Percentiles rank a stretch among this genome's conserved stretches.
These are phyloP conservation scores for Saccostrea echinata DNA, from an alignment of 1,140 invertebrate genomes.

Conservation along the genomic window DNA sequence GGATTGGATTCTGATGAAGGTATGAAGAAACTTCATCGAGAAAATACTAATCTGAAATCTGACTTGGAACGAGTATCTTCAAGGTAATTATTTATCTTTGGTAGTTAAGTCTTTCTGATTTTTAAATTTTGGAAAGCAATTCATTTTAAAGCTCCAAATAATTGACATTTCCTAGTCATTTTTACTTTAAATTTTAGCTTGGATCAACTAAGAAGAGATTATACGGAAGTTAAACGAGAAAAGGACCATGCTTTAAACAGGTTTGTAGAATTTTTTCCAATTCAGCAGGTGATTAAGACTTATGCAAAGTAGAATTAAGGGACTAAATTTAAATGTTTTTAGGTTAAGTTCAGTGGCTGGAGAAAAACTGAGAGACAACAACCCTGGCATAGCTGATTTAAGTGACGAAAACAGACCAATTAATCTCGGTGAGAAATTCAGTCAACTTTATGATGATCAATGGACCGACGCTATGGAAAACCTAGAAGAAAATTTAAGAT, in stretches of 20 bases:
- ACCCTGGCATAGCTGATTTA: constrained; percentile 22
- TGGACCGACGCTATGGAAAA: constrained; percentile 44
- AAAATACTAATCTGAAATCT: background rate
- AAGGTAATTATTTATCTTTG: background rate
- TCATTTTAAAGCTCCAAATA: background rate
- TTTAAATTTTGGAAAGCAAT: background rate
- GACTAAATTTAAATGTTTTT: background rate
- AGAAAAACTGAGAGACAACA: constrained; percentile 27
- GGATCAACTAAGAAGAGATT: constrained; percentile 3
- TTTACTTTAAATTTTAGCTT: background rate
- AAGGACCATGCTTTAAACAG: background rate
- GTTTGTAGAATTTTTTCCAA: background rate
- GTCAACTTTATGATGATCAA: constrained; percentile 43
- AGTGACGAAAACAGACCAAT: constrained; percentile 36
- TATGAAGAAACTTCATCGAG: background rate
- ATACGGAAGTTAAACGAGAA: background rate
- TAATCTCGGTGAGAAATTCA: constrained; percentile 38
- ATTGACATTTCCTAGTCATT: too few species aligned
- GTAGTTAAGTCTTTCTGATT: background rate
- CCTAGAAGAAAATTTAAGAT: constrained; percentile 28
- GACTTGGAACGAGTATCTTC: background rate
- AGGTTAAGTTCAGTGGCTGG: constrained; percentile 16
- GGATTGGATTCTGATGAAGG: background rate
- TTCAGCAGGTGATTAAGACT: too few species aligned
- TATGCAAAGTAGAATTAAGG: too few species aligned